These are phyloP conservation scores for Drosophila repletoides DNA, from an alignment of 1,140 invertebrate species.

Conservation along the genomic window DNA sequence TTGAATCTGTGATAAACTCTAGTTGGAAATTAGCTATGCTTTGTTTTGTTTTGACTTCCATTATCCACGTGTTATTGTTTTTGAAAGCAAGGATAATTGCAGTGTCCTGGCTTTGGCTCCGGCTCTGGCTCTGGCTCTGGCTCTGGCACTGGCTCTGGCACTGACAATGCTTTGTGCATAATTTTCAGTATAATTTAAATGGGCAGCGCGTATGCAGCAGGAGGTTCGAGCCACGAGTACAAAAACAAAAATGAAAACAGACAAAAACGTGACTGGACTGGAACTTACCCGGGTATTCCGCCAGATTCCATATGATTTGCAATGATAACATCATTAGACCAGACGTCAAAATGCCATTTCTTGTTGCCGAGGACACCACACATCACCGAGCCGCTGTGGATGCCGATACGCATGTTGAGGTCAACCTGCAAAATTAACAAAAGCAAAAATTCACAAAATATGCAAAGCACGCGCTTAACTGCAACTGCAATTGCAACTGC, in stretches of 20 bases:
- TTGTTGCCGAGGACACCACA: conserved; percentile 96
- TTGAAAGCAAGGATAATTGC: conserved; percentile 11
- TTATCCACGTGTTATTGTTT: conserved; percentile 1
- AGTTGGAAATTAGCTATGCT: not conserved
- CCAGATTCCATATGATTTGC: conserved; percentile 99
- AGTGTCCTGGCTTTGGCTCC: too few relatives aligned
- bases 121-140: too few relatives aligned
- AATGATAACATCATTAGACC: conserved; percentile 98
- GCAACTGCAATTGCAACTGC: conserved; percentile 1
- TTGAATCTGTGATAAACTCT: too few relatives aligned
- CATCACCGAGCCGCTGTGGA: conserved; percentile 96
- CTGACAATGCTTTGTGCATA: conserved; percentile 35
- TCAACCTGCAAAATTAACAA: conserved; percentile 86
- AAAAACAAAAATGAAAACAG: not conserved
- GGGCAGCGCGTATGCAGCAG: not conserved
- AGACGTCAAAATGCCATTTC: conserved; percentile 99
- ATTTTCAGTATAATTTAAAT: conserved; percentile 29
- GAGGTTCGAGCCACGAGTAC: not conserved
- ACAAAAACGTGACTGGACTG: conserved; percentile 54
- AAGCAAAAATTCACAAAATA: conserved; percentile 32
- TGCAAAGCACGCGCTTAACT: conserved; percentile 31
- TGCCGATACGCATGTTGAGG: conserved; percentile 97
- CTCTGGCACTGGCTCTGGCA: not conserved
- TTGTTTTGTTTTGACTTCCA: not conserved
- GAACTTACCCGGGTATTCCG: conserved; percentile 93